These are phyloP conservation scores for Achatina immaculata DNA, from an alignment of 1,140 invertebrate species.

Conservation along the genomic window DNA sequence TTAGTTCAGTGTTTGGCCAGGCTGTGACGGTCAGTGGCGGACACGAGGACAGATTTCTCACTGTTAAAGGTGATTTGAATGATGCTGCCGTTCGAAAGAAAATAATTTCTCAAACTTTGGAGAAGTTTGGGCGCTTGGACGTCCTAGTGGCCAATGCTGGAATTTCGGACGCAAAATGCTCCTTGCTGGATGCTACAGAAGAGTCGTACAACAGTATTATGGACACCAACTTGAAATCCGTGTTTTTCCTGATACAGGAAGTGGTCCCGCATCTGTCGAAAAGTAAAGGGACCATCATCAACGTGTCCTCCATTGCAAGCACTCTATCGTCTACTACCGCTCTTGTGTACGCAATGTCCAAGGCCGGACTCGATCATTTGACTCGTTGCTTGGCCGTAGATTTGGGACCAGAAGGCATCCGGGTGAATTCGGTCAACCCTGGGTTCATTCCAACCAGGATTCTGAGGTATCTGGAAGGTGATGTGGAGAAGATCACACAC, in stretches of 20 bases:
- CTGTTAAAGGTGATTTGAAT: neutral
- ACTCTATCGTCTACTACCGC: neutral
- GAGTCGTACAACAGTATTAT: neutral
- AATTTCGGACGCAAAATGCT: neutral
- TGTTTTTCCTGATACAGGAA: conserved; percentile 8
- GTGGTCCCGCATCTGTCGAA: neutral
- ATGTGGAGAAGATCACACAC: no score
- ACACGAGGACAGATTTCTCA: neutral
- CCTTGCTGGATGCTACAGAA: neutral
- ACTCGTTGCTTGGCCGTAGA: no score
- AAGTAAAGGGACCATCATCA: neutral
- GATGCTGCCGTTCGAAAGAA: neutral
- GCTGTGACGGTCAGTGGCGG: no score
- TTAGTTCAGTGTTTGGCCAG: no score
- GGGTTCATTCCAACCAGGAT: no score
- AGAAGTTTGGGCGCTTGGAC: conserved; percentile 11
- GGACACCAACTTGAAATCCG: neutral
- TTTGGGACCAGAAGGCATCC: no score
- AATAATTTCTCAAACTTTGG: neutral
- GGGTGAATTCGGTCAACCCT: no score
- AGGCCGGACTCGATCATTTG: neutral
- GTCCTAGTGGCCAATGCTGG: neutral
- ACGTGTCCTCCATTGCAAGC: neutral
- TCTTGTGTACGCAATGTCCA: neutral
- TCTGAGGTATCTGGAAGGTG: no score